A percentile compares a stretch with the other conserved stretches of the same genome.
Evolutionary conservation across 2,797 vertebrate species (phyloP).

Genomic region (Danio aesculapii): DNA sequence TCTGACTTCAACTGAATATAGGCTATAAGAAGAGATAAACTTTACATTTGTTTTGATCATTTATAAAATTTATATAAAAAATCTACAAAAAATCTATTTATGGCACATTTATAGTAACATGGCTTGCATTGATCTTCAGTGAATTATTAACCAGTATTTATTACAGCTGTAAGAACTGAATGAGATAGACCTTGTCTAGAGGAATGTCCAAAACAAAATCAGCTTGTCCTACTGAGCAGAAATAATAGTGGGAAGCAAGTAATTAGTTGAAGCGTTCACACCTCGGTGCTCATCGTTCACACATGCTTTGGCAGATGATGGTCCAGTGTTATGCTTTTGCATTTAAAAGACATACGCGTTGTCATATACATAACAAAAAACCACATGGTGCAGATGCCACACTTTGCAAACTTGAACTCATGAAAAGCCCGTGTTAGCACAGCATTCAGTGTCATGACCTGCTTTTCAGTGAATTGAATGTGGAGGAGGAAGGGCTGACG

Average conservation of each 20-base stretch:
- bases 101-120: not conserved
- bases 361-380: slow-evolving; percentile 18
- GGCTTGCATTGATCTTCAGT: not conserved
- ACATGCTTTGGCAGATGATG: slow-evolving; percentile 31
- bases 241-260: not conserved
- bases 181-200: not conserved
- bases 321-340: not conserved
- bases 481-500: slow-evolving; percentile 27
- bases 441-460: slow-evolving; percentile 22
- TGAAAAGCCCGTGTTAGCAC: slow-evolving; percentile 12
- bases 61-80: not conserved
- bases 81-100: not conserved
- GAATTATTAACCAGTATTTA: slow-evolving; percentile 9
- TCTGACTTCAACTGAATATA: too few relatives aligned
- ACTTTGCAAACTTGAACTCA: slow-evolving; percentile 45
- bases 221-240: not conserved
- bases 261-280: slow-evolving; percentile 6
- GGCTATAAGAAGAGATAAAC: not conserved
- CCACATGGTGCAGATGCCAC: slow-evolving; percentile 45
- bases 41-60: not conserved
- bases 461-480: slow-evolving; percentile 23
- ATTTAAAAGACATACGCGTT: not conserved
- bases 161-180: not conserved
- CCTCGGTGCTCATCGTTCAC: slow-evolving; percentile 14
- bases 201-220: not conserved